Conservation (phyloP, 2,797 vertebrate species). For the Mus caroli region DNA sequence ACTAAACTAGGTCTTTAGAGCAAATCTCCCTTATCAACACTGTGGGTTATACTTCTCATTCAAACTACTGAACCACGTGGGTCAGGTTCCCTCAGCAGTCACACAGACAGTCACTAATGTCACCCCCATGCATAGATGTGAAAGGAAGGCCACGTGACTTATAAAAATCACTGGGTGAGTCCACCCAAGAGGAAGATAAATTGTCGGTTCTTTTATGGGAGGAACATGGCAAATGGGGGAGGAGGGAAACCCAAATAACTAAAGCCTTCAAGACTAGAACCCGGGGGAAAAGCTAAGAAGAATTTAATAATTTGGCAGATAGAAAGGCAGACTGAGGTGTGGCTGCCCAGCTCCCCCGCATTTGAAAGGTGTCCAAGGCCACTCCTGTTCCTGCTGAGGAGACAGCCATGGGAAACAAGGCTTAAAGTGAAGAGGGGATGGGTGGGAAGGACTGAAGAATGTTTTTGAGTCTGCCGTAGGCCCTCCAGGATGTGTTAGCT, state of each 20-base stretch:
- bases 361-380: constrained; percentile 69
- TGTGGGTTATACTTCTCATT: background rate
- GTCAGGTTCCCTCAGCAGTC: background rate
- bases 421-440: constrained; percentile 24
- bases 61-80: background rate
- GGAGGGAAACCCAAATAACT: constrained; percentile 61
- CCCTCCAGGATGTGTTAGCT: background rate
- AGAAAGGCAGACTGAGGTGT: constrained; percentile 59
- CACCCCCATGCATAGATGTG: too few species aligned
- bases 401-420: constrained; percentile 40
- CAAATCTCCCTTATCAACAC: background rate
- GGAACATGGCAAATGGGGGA: background rate
- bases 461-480: constrained; percentile 6
- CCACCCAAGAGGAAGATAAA: background rate
- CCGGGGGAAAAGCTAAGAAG: constrained; percentile 45
- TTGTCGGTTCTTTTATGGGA: background rate
- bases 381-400: constrained; percentile 22
- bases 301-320: constrained; percentile 70
- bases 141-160: background rate
- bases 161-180: background rate
- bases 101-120: background rate
- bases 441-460: background rate
- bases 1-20: background rate
- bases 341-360: constrained; percentile 41
- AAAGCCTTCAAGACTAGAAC: constrained; percentile 38